Percentiles rank a stretch among this genome's conserved stretches.
phyloP scores from a whole-genome alignment of 2,888 invertebrate genomes.

The Quadriops clusia region DNA sequence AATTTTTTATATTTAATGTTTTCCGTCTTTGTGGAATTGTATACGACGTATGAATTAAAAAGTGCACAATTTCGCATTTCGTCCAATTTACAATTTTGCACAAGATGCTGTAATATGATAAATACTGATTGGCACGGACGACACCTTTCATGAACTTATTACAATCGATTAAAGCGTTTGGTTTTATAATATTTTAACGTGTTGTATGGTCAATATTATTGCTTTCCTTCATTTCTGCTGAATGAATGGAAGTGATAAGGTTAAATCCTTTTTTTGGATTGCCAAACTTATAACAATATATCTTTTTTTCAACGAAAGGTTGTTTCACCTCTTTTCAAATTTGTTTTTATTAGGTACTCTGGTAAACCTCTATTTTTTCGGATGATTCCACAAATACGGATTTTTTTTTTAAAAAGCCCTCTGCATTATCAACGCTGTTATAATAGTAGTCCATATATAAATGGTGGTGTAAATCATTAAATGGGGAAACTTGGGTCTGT shows the following conservation, averaged over 20 bases:
- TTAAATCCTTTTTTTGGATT: constrained; percentile 14
- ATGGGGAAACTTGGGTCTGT: no score
- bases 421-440: constrained; percentile 1
- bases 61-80: constrained; percentile 10
- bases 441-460: no score
- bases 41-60: constrained; percentile 11
- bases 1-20: constrained; percentile 4
- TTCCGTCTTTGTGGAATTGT: constrained; percentile 6
- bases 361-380: constrained; percentile 3
- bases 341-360: constrained; percentile 9
- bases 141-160: constrained; percentile 18
- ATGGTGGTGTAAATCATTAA: no score
- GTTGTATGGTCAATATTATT: constrained; percentile 9
- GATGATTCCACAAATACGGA: constrained; percentile 4
- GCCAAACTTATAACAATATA: constrained; percentile 14
- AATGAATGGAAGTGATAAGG: constrained; percentile 17
- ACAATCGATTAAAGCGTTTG: constrained; percentile 14
- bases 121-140: constrained; percentile 16
- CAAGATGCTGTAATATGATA: constrained; percentile 15
- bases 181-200: constrained; percentile 13
- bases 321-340: constrained; percentile 12
- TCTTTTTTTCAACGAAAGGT: constrained; percentile 13
- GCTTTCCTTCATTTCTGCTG: constrained; percentile 13
- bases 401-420: constrained; percentile 1
- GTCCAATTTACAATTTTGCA: no score